These are phyloP conservation scores for Scolopax mira DNA, from an alignment of 2,113 vertebrate genomes.

Conservation along the genomic window DNA sequence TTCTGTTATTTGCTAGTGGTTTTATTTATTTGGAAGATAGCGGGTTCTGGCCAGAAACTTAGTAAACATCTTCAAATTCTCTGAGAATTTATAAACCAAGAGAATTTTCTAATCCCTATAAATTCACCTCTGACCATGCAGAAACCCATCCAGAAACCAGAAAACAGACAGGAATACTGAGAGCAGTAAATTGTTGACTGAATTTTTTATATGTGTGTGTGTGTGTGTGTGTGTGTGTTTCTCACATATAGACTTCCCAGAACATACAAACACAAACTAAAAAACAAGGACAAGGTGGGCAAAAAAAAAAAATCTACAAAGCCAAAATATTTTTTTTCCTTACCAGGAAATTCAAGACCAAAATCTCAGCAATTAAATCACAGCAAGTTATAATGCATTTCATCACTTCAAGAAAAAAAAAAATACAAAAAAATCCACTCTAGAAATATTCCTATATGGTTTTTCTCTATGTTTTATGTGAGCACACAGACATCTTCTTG, in stretches of 20 bases:
- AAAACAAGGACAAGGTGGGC: neutral
- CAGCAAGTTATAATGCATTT: neutral
- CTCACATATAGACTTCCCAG: neutral
- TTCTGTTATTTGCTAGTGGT: neutral
- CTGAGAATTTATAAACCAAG: neutral
- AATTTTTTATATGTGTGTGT: too few relatives aligned
- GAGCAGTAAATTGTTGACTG: neutral
- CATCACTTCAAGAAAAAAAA: neutral
- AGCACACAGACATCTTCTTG: neutral
- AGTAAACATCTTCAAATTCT: neutral
- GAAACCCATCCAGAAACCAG: rapidly evolving
- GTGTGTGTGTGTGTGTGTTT: too few relatives aligned
- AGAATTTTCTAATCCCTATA: neutral
- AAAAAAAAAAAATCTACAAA: neutral
- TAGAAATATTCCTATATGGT: neutral
- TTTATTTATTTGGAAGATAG: neutral
- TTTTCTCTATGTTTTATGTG: neutral
- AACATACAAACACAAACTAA: neutral
- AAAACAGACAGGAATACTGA: neutral
- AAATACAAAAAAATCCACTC: neutral
- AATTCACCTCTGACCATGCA: neutral
- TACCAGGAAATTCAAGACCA: neutral
- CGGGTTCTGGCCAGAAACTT: neutral
- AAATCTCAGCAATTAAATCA: neutral
- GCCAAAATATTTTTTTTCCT: neutral